Evolutionary conservation across 2,797 vertebrate genomes (phyloP), one percentile per base, ranked within the genome.

Genomic region (Leptatherina wallacei): DNA sequence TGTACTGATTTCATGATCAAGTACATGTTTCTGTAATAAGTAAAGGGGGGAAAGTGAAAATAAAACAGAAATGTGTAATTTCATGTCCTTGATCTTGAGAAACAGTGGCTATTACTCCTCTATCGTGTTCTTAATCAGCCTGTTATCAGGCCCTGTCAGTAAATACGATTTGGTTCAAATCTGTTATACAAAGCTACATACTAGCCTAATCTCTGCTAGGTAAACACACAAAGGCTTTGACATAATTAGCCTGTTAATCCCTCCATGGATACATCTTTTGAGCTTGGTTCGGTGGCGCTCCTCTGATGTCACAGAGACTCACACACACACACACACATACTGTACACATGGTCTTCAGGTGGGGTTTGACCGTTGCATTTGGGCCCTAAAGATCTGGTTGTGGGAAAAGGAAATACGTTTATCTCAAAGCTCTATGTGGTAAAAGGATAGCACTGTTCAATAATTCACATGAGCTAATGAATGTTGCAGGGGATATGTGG

Each of bases 391-490:
- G 85, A 91, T 82, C 82, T 85, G 71, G 91, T 91, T 91, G 89
- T 93, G 93, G 88, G 92, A 91, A 94, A 93, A 94, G 89, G 90
- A 93, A 93, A 87, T 88, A 47, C 30, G 80, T 95, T 93, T 88
- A 92, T 91, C 89, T 94, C 89, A 89, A 94, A 89, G 91, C 87
- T 87, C 87, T 89, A 90, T 78, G 92, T 89, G 86, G 96, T 95
- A 96, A 97, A 96, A 92, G 88, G 95, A 97, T 96, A 95, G 93
- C 77, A 44, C 84, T 94, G 65, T 87, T 98, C 91, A 97, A 97
- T 97, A 96, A 98, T 98, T 96, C 88, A 98, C 86, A 89, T 83
- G 85, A 69, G 63, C 94, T 96, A 95, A 97, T 97, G 92, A 97
- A 97, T 96, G 93, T 96, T 96, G 95, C 95, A 96, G 94, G 88